Conservation (phyloP, 1,140 invertebrate species). For the Eufriesea mexicana region DNA sequence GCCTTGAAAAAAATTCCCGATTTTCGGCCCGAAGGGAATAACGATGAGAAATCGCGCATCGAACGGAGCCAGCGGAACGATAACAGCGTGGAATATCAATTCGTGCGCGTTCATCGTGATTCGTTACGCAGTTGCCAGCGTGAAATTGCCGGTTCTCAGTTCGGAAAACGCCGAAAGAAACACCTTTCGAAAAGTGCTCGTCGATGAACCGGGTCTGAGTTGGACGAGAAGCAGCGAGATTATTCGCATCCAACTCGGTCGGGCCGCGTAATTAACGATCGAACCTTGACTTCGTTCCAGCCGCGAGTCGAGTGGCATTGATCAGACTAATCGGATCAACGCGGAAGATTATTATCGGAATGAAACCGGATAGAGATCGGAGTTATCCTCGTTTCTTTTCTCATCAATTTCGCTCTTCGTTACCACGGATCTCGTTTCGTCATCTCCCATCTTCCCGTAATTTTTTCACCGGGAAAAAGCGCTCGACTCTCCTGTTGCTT, state of each 20-base stretch:
- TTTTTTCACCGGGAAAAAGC: background rate
- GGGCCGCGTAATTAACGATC: conserved; percentile 65
- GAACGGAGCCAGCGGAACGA: background rate
- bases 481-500: background rate
- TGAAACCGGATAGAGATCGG: background rate
- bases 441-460: background rate
- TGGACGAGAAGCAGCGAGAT: conserved; percentile 51
- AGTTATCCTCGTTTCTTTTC: conserved; percentile 22
- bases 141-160: background rate
- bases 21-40: background rate
- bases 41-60: background rate
- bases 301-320: conserved; percentile 9
- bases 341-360: conserved; percentile 42
- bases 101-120: background rate
- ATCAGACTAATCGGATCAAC: conserved; percentile 55
- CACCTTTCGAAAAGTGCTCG: background rate
- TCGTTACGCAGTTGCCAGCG: background rate
- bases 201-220: conserved; percentile 34
- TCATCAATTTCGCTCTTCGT: background rate
- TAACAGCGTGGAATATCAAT: conserved; percentile 1
- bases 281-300: conserved; percentile 40
- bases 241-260: conserved; percentile 54
- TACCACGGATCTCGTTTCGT: background rate
- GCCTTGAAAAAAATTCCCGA: conserved; percentile 5
- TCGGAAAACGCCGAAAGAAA: background rate